Base-by-base conservation (phyloP, 1,140 invertebrate species). In the Papilio glaucus region DNA sequence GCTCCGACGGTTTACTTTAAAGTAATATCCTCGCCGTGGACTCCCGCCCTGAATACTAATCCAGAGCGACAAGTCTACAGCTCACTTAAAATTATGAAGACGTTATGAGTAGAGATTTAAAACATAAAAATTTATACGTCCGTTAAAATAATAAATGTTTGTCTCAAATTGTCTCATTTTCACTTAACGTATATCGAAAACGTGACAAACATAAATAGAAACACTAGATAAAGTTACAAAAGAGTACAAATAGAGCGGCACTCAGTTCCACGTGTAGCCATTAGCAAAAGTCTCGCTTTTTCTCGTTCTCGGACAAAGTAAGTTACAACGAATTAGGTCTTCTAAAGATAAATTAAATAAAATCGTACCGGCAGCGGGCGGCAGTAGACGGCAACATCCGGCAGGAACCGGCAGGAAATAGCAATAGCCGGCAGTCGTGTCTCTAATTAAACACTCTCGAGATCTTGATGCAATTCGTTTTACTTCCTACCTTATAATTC, bases 401-500 rank as follows among this genome's bases (percentile, higher is more conserved):
- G 18, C 18, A 49, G 21, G 49, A 24, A 4, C 18, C 21, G 49
- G 49, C 49, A 24, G 49, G 45, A 49, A 49, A 15, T 18, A 18
- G 49, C 49, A 24, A 24, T 57, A 57, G 49, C 49, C 49, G 49
- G 49, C 49, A 57, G 18, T 21, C 21, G 21, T 24, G 21, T 26
- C 49, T 57, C 49, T 57, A 57, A 57, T 57, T 57, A 57, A 57
- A 57, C 49, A 57, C 49, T 57, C 18, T 4, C 49, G 21, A 24
- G 49, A 57, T 57, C 49, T 57, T 24, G 24, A 18, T 57, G 49
- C 49, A 57, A 57, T 57, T 24, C 49, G 49, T 10, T 57, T 24
- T 57, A 57, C 49, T 9, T 53, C 21, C 45, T 15, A 26, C 4
- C 49, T 57, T 57, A 57, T 57, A 57, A 57, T 26, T 57, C 49